Conservation (phyloP, 2,797 vertebrate species). For the Aphelocoma californica region DNA sequence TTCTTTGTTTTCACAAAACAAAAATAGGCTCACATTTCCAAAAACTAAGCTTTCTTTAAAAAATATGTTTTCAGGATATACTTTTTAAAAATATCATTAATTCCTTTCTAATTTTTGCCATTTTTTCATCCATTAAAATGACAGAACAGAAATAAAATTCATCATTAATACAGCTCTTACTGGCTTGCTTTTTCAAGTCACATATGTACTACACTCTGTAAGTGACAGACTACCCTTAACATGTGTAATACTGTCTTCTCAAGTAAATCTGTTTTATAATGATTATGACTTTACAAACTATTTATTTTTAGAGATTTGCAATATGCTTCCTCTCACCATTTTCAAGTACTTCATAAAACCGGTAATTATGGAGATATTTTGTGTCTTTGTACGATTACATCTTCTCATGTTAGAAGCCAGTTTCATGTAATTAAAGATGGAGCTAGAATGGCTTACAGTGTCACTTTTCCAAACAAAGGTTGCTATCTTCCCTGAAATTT, state of each 20-base stretch:
- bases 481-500: not conserved
- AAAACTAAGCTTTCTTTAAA: not conserved
- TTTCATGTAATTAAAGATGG: not conserved
- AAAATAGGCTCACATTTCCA: not conserved
- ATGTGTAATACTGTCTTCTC: conserved; percentile 49
- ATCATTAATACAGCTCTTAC: not conserved
- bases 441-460: not conserved
- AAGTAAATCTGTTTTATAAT: conserved; percentile 59
- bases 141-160: conserved; percentile 22
- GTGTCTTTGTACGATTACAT: not conserved
- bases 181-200: conserved; percentile 20
- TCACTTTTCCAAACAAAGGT: not conserved
- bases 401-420: not conserved
- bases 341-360: conserved; percentile 33
- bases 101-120: not conserved
- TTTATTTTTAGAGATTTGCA: conserved; percentile 63
- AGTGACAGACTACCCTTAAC: conserved; percentile 52
- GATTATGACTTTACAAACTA: conserved; percentile 54
- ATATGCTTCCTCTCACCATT: conserved; percentile 56
- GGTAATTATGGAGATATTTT: conserved; percentile 28
- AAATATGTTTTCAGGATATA: not conserved
- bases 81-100: not conserved
- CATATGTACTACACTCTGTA: conserved; percentile 33
- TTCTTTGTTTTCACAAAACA: not conserved
- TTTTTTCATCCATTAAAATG: not conserved